Percentiles rank a stretch among this genome's conserved stretches.
These are phyloP conservation scores for Mormyrus lacerda DNA, from an alignment of 2,113 vertebrate species.

Conservation along the genomic window DNA sequence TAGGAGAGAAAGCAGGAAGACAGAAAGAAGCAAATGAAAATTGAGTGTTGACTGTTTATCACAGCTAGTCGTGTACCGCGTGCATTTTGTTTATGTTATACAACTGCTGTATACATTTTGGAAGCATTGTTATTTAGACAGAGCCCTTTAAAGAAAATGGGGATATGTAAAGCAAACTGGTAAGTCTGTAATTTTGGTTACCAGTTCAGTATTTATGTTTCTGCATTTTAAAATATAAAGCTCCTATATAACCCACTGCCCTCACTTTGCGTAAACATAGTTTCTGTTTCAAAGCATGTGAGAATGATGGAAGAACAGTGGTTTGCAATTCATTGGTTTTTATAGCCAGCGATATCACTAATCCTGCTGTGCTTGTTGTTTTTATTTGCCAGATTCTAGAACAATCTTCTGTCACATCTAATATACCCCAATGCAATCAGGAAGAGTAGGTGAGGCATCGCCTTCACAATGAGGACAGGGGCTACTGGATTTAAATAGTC, in stretches of 20 bases:
- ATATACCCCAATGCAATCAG: not conserved
- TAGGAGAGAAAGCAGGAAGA: not conserved
- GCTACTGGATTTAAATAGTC: constrained; percentile 40
- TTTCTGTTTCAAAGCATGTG: not conserved
- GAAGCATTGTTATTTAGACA: not conserved
- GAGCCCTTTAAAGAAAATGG: not conserved
- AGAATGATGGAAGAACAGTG: not conserved
- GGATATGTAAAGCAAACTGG: not conserved
- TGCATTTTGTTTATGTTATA: not conserved
- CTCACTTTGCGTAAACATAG: not conserved
- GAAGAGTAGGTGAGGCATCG: not conserved
- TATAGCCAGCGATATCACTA: constrained; percentile 30
- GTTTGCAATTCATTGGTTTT: not conserved
- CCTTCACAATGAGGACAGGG: constrained; percentile 30
- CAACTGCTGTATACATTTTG: not conserved
- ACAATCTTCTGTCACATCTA: not conserved
- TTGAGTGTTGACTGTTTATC: not conserved
- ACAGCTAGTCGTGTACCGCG: not conserved
- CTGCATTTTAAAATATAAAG: not conserved
- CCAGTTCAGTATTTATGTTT: not conserved
- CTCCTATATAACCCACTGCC: not conserved
- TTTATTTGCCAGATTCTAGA: not conserved
- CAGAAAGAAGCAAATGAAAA: not conserved
- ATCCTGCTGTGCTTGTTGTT: constrained; percentile 22
- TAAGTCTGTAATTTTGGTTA: not conserved